phyloP scores from a whole-genome alignment of 2,113 vertebrate species.

The Chionodraco myersi region DNA sequence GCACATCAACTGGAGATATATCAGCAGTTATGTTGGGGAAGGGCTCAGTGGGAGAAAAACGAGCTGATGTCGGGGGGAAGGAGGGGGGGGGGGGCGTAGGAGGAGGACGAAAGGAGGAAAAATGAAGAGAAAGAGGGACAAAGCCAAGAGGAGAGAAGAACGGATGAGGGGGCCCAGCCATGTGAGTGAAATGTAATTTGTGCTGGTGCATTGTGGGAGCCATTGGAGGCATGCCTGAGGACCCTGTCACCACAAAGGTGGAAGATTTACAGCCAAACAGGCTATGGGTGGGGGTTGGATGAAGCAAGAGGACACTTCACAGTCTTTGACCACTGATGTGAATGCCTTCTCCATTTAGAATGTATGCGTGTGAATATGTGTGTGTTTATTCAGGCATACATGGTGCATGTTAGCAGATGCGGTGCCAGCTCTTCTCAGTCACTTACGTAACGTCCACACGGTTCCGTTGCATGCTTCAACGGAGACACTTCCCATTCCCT shows the following conservation, averaged over 20 bases:
- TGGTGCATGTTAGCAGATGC: conserved; percentile 38
- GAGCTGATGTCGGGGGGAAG: conserved; percentile 26
- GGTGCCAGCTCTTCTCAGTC: conserved; percentile 36
- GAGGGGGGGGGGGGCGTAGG: neutral
- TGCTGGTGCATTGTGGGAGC: conserved; percentile 65
- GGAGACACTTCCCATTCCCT: no score
- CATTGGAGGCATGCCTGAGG: conserved; percentile 54
- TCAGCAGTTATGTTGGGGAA: conserved; percentile 42
- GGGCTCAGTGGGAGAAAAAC: conserved; percentile 32
- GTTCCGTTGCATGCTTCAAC: no score
- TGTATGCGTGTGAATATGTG: neutral
- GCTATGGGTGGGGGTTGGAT: conserved; percentile 11
- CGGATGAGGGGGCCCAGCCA: conserved; percentile 14
- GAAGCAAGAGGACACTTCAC: neutral
- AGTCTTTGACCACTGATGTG: neutral
- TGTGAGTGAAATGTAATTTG: conserved; percentile 71
- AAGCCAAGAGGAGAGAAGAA: conserved; percentile 13
- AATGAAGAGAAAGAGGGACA: conserved; percentile 7
- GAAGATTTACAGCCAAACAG: conserved; percentile 39
- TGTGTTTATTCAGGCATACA: conserved; percentile 32
- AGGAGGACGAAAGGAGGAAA: neutral
- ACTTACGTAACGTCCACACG: conserved; percentile 10
- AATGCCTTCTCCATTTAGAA: no score
- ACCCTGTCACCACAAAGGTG: conserved; percentile 51
- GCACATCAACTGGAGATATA: conserved; percentile 27